phyloP scores from a whole-genome alignment of 2,888 invertebrate species.

The Leucoma salicis region DNA sequence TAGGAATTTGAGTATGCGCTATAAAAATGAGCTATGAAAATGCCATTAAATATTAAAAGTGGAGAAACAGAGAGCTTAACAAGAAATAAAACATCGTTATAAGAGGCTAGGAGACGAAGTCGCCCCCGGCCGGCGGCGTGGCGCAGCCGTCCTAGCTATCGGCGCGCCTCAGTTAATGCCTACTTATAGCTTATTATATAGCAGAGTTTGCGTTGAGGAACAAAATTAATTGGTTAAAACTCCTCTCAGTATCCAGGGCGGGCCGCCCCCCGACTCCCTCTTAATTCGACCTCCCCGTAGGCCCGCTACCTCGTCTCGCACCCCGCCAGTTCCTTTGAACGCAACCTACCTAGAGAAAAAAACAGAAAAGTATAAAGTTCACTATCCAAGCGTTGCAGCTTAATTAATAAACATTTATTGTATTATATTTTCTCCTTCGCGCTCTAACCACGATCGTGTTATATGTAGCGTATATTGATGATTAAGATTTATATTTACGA shows the following conservation, averaged over 20 bases:
- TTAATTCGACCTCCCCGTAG: constrained; percentile 63
- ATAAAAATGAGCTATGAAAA: constrained; percentile 80
- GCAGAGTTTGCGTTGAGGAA: constrained; percentile 83
- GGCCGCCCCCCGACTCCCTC: constrained; percentile 69
- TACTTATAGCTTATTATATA: constrained; percentile 83
- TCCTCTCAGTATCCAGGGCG: constrained; percentile 83
- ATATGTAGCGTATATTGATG: background rate
- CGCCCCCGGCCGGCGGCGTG: constrained; percentile 56
- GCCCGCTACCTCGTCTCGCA: constrained; percentile 47
- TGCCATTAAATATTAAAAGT: constrained; percentile 82
- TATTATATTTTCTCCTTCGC: constrained; percentile 2
- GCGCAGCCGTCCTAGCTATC: constrained; percentile 63
- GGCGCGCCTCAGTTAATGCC: constrained; percentile 81
- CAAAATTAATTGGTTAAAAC: constrained; percentile 84
- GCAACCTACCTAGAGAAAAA: constrained; percentile 82
- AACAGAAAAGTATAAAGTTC: constrained; percentile 81
- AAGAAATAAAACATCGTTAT: constrained; percentile 82
- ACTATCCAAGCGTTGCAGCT: constrained; percentile 66
- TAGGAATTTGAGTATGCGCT: constrained; percentile 75
- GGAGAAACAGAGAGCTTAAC: constrained; percentile 82
- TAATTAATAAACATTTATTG: constrained; percentile 60
- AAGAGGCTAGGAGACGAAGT: constrained; percentile 70
- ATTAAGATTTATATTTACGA: no score
- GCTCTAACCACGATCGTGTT: background rate
- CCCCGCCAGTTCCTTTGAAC: constrained; percentile 80